Evolutionary conservation across 2,888 invertebrate genomes (phyloP).

Genomic region (Belgica antarctica): DNA sequence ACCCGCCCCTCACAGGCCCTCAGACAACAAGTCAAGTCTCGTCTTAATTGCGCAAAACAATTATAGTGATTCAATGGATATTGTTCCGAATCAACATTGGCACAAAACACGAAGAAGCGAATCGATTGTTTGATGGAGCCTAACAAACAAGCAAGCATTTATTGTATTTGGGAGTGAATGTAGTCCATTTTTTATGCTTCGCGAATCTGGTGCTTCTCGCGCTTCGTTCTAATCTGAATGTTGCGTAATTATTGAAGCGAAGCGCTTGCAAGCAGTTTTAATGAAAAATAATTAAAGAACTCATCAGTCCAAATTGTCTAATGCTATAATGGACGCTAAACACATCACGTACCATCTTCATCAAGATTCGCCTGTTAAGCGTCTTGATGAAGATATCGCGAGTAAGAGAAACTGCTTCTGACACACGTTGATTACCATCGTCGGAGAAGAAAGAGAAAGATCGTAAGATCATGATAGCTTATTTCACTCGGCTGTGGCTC

Average conservation of each 20-base stretch:
- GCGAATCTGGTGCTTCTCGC: background rate
- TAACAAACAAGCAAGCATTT: background rate
- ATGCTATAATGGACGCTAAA: background rate
- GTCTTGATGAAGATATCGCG: conserved; percentile 23
- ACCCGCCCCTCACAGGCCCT: no score
- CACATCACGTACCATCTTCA: background rate
- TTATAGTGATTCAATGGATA: background rate
- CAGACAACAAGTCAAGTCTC: background rate
- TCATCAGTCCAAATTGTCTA: no score
- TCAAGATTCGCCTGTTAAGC: background rate
- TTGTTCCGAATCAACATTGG: background rate
- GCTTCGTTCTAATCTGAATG: conserved; percentile 26
- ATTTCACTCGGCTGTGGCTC: background rate
- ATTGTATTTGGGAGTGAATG: background rate
- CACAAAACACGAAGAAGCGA: background rate
- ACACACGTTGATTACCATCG: conserved; percentile 18
- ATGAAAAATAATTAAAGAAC: background rate
- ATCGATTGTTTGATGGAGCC: conserved; percentile 16
- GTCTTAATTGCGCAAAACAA: background rate
- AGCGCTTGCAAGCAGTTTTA: background rate
- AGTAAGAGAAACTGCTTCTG: conserved; percentile 1
- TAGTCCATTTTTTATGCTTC: background rate
- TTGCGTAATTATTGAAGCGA: conserved; percentile 24
- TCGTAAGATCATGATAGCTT: conserved; percentile 15
- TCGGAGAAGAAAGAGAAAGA: background rate